phyloP scores from a whole-genome alignment of 2,888 invertebrate genomes.

The Zonitis immaculata region DNA sequence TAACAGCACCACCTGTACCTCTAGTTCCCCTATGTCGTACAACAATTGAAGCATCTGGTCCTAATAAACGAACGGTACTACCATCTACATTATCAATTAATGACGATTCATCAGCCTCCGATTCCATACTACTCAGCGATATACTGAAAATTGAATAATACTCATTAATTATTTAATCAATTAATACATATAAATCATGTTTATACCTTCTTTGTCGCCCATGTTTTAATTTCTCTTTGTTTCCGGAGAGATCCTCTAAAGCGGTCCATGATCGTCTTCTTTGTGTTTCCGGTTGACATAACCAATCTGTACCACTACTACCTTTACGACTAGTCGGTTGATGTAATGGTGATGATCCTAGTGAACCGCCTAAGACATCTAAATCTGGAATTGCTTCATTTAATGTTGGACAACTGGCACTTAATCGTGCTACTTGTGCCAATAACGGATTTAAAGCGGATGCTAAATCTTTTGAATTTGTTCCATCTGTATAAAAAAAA shows the following conservation, averaged over 20 bases:
- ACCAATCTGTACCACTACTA: constrained; percentile 53
- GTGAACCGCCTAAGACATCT: constrained; percentile 48
- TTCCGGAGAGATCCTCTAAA: constrained; percentile 64
- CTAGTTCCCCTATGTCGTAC: constrained; percentile 47
- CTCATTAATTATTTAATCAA: too few relatives aligned
- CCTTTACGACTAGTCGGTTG: constrained; percentile 59
- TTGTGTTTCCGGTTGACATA: constrained; percentile 48
- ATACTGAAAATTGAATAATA: constrained; percentile 58
- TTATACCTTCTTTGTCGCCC: constrained; percentile 53
- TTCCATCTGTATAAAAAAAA: constrained; percentile 15
- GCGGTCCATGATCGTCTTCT: constrained; percentile 84
- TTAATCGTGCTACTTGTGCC: constrained; percentile 54
- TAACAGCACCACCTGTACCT: constrained; percentile 54
- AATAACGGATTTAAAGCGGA: constrained; percentile 45
- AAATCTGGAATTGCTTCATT: constrained; percentile 51
- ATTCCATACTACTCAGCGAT: constrained; percentile 77
- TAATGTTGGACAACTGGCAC: constrained; percentile 70
- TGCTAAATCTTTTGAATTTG: constrained; percentile 40
- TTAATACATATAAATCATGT: neutral
- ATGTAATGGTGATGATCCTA: constrained; percentile 48
- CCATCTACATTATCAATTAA: constrained; percentile 52
- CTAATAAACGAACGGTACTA: constrained; percentile 53
- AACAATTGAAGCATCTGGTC: constrained; percentile 50
- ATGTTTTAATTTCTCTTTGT: constrained; percentile 53
- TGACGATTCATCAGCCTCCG: constrained; percentile 71